A percentile compares a stretch with the other conserved stretches of the same genome.
These are phyloP conservation scores for Erpetoichthys calabaricus DNA, from an alignment of 2,797 vertebrate genomes.

Conservation along the genomic window DNA sequence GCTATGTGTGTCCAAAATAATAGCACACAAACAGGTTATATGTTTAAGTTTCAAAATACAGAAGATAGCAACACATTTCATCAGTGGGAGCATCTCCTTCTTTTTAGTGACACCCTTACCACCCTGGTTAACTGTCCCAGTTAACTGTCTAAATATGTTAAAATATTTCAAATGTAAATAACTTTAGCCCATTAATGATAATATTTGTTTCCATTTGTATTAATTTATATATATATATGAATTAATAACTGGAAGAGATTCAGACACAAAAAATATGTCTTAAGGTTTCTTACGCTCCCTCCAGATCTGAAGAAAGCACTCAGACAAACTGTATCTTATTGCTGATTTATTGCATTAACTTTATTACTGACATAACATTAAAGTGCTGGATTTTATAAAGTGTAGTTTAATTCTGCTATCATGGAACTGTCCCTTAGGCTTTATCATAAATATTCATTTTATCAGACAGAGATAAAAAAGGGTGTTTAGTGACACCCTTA, in stretches of 20 bases:
- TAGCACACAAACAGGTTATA: no score
- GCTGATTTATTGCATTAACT: slow-evolving; percentile 20
- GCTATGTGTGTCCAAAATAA: no score
- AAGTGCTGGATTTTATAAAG: slow-evolving; percentile 7
- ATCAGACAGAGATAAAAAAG: slow-evolving; percentile 3
- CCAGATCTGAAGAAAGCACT: slow-evolving; percentile 26
- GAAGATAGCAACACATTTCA: no score
- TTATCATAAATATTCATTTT: slow-evolving; percentile 4
- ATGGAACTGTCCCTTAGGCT: neutral
- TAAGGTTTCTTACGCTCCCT: slow-evolving; percentile 29
- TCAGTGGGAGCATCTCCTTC: no score
- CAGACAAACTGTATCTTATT: slow-evolving; percentile 19
- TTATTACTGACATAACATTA: slow-evolving; percentile 15
- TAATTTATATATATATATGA: slow-evolving; percentile 16
- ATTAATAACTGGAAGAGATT: slow-evolving; percentile 48
- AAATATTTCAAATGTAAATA: no score
- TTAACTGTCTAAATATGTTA: no score
- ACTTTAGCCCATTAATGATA: no score
- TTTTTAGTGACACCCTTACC: no score
- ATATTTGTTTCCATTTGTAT: no score
- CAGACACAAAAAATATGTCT: slow-evolving; percentile 38
- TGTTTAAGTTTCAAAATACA: no score
- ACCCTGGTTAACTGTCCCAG: no score
- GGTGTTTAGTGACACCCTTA: neutral
- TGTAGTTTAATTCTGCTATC: slow-evolving; percentile 2